Conservation (phyloP, 2,888 invertebrate species). For the Toxonevra muliebris region DNA sequence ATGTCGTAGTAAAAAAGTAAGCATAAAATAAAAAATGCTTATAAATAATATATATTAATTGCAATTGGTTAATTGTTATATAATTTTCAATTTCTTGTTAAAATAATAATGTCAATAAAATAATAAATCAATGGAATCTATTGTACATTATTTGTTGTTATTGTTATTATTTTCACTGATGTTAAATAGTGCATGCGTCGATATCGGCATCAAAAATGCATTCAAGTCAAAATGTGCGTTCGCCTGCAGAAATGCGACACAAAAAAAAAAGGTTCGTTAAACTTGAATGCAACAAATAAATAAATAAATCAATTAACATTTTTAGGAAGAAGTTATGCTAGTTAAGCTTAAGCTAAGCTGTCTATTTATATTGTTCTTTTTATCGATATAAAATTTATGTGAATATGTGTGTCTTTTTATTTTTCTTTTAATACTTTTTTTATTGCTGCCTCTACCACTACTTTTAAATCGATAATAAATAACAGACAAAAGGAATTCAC, state of each 20-base stretch:
- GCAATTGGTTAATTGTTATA: too few relatives aligned
- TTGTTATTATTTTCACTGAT: slow-evolving; percentile 9
- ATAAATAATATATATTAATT: too few relatives aligned
- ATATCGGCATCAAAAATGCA: slow-evolving; percentile 46
- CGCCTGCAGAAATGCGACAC: slow-evolving; percentile 61
- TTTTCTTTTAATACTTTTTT: slow-evolving; percentile 9
- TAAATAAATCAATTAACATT: too few relatives aligned
- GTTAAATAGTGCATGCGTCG: slow-evolving; percentile 21
- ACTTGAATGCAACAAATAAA: not conserved
- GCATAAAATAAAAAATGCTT: not conserved
- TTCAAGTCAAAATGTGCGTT: slow-evolving; percentile 54
- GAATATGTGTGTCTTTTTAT: not conserved
- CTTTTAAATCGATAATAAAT: not conserved
- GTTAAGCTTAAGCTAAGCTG: not conserved
- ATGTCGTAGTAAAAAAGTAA: not conserved
- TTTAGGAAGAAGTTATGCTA: not conserved
- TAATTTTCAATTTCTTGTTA: too few relatives aligned
- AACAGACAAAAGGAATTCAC: slow-evolving; percentile 57
- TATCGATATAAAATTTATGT: not conserved
- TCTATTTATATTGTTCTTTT: not conserved
- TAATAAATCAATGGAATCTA: too few relatives aligned
- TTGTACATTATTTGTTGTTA: not conserved
- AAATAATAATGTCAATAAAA: too few relatives aligned
- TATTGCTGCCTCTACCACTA: not conserved
- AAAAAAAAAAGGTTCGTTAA: slow-evolving; percentile 60